These are phyloP conservation scores for Pomatorhinus ruficollis DNA, from an alignment of 2,113 vertebrate species.

Conservation along the genomic window DNA sequence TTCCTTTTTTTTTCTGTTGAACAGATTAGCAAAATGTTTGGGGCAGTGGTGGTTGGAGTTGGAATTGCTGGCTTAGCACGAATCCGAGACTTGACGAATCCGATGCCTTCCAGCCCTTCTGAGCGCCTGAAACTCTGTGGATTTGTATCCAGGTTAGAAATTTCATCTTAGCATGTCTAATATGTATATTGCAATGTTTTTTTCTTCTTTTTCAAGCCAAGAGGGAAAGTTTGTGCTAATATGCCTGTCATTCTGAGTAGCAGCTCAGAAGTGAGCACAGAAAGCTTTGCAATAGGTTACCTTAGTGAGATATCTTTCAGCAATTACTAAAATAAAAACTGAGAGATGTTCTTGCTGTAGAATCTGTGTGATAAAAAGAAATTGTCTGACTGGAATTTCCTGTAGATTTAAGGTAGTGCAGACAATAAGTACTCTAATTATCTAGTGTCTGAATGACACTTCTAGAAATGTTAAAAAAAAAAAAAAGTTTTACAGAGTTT, in stretches of 20 bases:
- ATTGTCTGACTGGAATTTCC: not conserved
- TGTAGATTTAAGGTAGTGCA: not conserved
- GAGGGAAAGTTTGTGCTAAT: not conserved
- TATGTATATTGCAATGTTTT: not conserved
- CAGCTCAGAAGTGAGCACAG: not conserved
- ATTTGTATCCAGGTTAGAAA: slow-evolving; percentile 89
- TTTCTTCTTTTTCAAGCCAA: not conserved
- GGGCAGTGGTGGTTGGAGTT: slow-evolving; percentile 87
- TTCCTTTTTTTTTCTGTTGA: not conserved
- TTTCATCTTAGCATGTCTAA: not conserved
- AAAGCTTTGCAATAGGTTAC: not conserved
- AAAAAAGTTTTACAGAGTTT: not conserved
- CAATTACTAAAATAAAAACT: not conserved
- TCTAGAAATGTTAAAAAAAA: not conserved
- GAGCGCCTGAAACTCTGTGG: slow-evolving; percentile 81
- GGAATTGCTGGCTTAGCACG: slow-evolving; percentile 86
- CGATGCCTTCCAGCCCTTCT: slow-evolving; percentile 76
- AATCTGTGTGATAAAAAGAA: not conserved
- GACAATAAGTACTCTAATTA: not conserved
- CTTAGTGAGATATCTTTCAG: not conserved
- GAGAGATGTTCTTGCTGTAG: not conserved
- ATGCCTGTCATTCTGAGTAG: not conserved
- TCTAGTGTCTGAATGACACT: not conserved
- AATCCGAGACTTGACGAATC: slow-evolving; percentile 83
- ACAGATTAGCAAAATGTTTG: slow-evolving; percentile 81